Conservation (phyloP, 2,113 vertebrate species). For the Uria aalge region DNA sequence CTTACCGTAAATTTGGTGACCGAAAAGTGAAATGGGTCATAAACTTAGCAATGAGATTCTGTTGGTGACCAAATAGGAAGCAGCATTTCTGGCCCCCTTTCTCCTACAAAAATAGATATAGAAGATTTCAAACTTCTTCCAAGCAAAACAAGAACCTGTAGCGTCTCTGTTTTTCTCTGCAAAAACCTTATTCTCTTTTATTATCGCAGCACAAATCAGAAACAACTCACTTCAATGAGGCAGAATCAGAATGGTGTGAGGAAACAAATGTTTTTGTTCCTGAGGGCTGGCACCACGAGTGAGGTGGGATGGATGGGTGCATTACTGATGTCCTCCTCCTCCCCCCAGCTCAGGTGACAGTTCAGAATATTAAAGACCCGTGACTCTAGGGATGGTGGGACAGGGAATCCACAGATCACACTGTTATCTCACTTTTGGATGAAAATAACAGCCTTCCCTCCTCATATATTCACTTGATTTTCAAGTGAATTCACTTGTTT, state of each 20-base stretch:
- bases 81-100: neutral
- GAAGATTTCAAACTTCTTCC: neutral
- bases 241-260: neutral
- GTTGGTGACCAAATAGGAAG: neutral
- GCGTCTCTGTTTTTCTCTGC: neutral
- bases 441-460: neutral
- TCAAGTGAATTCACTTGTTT: neutral
- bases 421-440: neutral
- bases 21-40: neutral
- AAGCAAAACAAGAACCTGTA: neutral
- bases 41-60: neutral
- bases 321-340: neutral
- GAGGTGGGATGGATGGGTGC: neutral
- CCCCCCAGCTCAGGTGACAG: neutral
- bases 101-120: neutral
- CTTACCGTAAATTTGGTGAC: neutral
- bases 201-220: neutral
- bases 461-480: neutral
- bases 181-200: neutral
- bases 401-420: neutral
- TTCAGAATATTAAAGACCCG: neutral
- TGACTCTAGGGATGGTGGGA: neutral
- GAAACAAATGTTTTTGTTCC: neutral
- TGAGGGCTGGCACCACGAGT: neutral
- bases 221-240: neutral